Evolutionary conservation across 2,113 vertebrate genomes (phyloP).

Genomic region (Parus major): DNA sequence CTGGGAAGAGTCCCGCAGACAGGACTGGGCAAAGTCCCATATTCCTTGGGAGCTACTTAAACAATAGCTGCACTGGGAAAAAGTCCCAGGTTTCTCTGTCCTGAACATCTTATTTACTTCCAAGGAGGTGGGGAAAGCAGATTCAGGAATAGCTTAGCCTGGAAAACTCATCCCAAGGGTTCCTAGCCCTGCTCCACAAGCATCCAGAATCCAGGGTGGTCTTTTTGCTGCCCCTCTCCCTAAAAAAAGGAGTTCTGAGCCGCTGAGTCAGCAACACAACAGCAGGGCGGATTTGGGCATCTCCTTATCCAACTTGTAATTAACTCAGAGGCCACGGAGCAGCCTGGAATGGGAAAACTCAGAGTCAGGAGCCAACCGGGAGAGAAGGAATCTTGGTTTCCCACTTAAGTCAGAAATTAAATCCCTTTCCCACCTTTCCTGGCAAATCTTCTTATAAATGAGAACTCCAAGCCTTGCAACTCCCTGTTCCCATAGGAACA

Average conservation of each 20-base stretch:
- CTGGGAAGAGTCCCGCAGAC: background rate
- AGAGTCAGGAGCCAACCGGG: rapidly evolving
- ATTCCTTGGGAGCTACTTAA: background rate
- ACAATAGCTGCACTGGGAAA: background rate
- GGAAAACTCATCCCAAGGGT: background rate
- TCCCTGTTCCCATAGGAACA: slow-evolving; percentile 35
- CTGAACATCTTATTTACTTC: background rate
- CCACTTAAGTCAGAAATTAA: background rate
- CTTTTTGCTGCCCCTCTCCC: background rate
- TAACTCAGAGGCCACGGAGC: background rate
- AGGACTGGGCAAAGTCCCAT: background rate
- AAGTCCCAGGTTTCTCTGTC: background rate
- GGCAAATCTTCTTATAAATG: background rate
- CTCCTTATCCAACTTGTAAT: background rate
- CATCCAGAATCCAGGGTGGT: background rate
- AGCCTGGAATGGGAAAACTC: background rate
- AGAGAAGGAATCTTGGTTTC: background rate
- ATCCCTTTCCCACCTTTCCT: background rate
- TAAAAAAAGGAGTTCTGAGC: background rate
- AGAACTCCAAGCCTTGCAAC: background rate
- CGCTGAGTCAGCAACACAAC: background rate
- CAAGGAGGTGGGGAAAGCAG: background rate
- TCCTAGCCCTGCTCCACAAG: background rate
- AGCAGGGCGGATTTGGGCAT: background rate
- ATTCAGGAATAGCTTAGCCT: background rate